Conservation (phyloP, 2,888 invertebrate genomes). For the Philopedon plagiatum region DNA sequence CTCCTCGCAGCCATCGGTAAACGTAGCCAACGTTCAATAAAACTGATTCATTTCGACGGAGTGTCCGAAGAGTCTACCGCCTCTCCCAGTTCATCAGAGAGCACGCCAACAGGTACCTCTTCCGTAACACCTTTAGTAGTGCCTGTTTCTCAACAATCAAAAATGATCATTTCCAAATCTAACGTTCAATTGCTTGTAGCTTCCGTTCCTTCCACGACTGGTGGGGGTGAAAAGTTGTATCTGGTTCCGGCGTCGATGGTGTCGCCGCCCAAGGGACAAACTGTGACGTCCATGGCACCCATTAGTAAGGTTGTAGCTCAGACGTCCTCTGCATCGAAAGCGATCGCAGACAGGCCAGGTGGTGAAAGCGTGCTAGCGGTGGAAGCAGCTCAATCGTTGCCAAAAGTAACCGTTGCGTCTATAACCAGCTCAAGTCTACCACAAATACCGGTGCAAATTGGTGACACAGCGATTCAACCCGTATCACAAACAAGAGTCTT, state of each 20-base stretch:
- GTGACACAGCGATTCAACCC: background rate
- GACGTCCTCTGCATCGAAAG: conserved; percentile 21
- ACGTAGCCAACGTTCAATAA: conserved; percentile 16
- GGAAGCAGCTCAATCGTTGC: background rate
- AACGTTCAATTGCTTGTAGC: conserved; percentile 26
- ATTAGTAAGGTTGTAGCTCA: conserved; percentile 27
- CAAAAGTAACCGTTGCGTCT: background rate
- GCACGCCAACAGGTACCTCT: background rate
- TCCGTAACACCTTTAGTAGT: background rate
- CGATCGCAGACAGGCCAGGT: background rate
- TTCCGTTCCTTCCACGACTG: conserved; percentile 13
- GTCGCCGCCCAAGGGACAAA: conserved; percentile 8
- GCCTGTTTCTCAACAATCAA: background rate
- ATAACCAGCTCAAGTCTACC: background rate
- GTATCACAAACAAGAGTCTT: too few relatives aligned
- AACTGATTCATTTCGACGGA: conserved; percentile 3
- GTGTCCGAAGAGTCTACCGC: too few relatives aligned
- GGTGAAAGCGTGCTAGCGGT: background rate
- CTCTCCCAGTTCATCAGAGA: background rate
- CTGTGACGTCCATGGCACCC: conserved; percentile 30
- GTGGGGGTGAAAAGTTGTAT: conserved; percentile 11
- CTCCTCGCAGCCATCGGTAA: conserved; percentile 9
- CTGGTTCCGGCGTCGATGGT: conserved; percentile 23
- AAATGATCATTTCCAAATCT: conserved; percentile 16
- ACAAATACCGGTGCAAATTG: background rate